Percentiles rank a stretch among this genome's conserved stretches.
Evolutionary conservation across 2,113 vertebrate genomes (phyloP).

Genomic region (Melierax canorus): DNA sequence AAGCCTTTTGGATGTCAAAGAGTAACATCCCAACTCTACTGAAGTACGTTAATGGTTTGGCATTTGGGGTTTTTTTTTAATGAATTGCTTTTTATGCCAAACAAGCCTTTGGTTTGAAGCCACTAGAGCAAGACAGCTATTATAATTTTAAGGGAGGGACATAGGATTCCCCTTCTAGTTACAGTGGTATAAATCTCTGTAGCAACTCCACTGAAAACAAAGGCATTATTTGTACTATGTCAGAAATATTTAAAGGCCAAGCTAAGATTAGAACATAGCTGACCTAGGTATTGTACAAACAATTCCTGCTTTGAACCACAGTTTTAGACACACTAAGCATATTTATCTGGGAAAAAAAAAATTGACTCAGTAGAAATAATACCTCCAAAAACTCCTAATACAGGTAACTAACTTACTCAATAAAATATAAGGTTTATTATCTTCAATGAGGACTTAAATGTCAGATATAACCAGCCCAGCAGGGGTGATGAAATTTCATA

Average conservation of each 20-base stretch:
- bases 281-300: neutral
- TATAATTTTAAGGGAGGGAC: neutral
- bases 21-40: conserved; percentile 81
- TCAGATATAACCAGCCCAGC: conserved; percentile 5
- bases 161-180: neutral
- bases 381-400: neutral
- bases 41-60: conserved; percentile 70
- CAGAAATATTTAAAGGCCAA: neutral
- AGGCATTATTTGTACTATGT: neutral
- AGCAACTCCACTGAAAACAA: neutral
- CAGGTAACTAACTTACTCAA: neutral
- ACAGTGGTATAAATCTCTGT: neutral
- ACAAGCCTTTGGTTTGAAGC: neutral
- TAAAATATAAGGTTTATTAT: conserved; percentile 24
- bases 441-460: conserved; percentile 10
- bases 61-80: neutral
- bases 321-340: neutral
- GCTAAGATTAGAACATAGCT: neutral
- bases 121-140: neutral
- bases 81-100: neutral
- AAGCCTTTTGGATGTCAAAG: conserved; percentile 79
- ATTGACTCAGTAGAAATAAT: neutral
- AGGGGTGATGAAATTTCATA: conserved; percentile 7
- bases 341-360: neutral
- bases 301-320: neutral